A percentile compares a stretch with the other conserved stretches of the same genome.
Evolutionary conservation across 1,140 invertebrate species (phyloP).

Genomic region (Macrosteles quadrilineatus): DNA sequence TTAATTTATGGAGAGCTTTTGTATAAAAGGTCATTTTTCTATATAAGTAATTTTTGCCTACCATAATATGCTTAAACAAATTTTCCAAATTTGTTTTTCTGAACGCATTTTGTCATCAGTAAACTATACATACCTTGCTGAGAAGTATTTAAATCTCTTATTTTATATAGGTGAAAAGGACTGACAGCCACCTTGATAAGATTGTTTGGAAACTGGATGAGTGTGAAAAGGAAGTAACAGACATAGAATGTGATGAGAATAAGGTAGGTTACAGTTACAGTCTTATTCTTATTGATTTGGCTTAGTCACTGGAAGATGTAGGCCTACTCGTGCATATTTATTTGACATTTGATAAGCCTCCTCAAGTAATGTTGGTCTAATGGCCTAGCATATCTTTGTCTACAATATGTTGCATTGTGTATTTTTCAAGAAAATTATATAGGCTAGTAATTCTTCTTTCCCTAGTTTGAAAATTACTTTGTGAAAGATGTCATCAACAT

Average conservation of each 20-base stretch:
- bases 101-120: not conserved
- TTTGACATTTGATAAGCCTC: no score
- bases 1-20: not conserved
- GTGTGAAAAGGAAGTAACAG: conserved; percentile 18
- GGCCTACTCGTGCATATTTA: no score
- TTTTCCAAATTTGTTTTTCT: not conserved
- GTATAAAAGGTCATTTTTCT: not conserved
- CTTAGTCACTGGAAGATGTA: no score
- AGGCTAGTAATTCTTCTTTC: no score
- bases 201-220: conserved; percentile 18
- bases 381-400: no score
- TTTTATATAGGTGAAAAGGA: conserved; percentile 18
- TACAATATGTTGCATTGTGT: no score
- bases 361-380: no score
- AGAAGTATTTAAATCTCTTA: not conserved
- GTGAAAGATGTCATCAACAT: no score
- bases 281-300: no score
- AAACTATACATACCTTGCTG: not conserved
- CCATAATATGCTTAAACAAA: not conserved
- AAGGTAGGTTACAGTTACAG: no score
- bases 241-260: conserved; percentile 4
- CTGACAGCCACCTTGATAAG: conserved; percentile 5
- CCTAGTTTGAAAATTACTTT: no score
- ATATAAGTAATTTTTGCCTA: not conserved
- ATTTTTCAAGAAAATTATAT: no score